Evolutionary conservation across 2,113 vertebrate genomes (phyloP).

Genomic region (Astur gentilis): DNA sequence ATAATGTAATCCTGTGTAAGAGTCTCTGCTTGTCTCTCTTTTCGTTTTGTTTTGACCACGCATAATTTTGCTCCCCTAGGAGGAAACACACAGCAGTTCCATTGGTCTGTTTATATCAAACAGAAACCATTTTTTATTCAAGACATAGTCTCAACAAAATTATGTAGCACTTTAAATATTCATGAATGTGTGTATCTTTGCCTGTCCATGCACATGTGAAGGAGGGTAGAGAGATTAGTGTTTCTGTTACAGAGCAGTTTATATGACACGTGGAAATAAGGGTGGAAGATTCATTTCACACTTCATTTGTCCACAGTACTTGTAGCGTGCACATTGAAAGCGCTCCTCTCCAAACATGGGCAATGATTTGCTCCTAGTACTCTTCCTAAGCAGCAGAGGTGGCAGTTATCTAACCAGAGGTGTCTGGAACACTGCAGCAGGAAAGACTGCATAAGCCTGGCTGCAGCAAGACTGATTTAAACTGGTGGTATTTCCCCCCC

Average conservation of each 20-base stretch:
- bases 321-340: not conserved
- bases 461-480: not conserved
- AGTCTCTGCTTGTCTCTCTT: conserved; percentile 89
- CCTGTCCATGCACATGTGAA: not conserved
- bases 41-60: conserved; percentile 92
- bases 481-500: not conserved
- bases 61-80: conserved; percentile 93
- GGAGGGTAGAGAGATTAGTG: not conserved
- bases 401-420: not conserved
- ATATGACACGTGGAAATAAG: not conserved
- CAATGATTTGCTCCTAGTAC: not conserved
- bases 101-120: conserved; percentile 9
- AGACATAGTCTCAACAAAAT: not conserved
- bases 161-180: not conserved
- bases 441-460: not conserved
- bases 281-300: conserved; percentile 4
- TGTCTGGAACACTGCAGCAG: not conserved
- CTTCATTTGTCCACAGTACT: not conserved
- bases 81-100: conserved; percentile 19
- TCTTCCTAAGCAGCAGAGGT: not conserved
- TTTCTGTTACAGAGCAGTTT: not conserved
- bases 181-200: not conserved
- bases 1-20: conserved; percentile 98
- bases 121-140: not conserved
- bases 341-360: not conserved